Evolutionary conservation across 2,888 invertebrate species (phyloP).

Genomic region (Leptopterna dolabrata): DNA sequence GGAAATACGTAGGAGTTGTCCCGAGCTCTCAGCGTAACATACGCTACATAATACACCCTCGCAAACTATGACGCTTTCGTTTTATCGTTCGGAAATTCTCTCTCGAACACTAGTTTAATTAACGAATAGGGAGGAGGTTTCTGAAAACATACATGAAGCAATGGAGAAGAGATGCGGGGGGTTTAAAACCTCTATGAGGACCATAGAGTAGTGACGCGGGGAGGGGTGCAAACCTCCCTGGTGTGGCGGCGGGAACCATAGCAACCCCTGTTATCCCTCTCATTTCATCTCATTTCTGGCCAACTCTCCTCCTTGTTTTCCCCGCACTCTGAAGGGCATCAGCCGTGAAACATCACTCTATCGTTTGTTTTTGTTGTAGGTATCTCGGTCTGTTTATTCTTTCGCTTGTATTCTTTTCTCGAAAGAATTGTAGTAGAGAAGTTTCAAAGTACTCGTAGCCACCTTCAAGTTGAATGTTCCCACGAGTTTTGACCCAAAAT

Average conservation of each 20-base stretch:
- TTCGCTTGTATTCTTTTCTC: too few species aligned
- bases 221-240: not conserved
- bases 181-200: not conserved
- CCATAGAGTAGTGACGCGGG: too few species aligned
- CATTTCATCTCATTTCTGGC: not conserved
- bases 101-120: not conserved
- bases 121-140: not conserved
- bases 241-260: slow-evolving; percentile 16
- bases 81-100: not conserved
- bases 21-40: not conserved
- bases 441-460: too few species aligned
- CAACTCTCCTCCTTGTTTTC: not conserved
- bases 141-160: not conserved
- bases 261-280: not conserved
- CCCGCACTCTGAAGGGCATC: not conserved
- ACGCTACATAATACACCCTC: not conserved
- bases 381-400: too few species aligned
- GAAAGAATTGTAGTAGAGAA: too few species aligned
- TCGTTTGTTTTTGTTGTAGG: not conserved
- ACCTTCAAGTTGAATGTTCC: too few species aligned
- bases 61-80: not conserved
- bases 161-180: not conserved
- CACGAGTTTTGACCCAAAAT: too few species aligned
- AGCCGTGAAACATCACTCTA: not conserved
- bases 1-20: not conserved